phyloP scores from a whole-genome alignment of 2,888 invertebrate species.

The Thera britannica region DNA sequence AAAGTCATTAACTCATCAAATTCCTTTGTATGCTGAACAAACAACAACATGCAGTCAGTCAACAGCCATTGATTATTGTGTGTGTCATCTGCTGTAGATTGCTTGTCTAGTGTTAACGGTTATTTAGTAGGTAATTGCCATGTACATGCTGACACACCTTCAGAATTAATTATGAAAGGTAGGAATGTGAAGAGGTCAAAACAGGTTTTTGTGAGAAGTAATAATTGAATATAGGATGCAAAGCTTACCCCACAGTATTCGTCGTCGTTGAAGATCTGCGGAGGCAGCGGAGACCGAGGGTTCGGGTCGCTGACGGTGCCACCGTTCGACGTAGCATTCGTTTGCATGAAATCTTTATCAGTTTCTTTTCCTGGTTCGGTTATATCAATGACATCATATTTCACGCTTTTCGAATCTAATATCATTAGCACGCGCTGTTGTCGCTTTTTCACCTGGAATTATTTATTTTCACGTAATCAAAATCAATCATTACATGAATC shows the following conservation, averaged over 20 bases:
- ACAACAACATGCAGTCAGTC: conserved; percentile 35
- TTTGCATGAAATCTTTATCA: conserved; percentile 96
- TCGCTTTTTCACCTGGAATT: conserved; percentile 95
- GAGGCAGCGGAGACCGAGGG: conserved; percentile 93
- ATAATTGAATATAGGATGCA: not conserved
- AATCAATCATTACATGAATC: conserved; percentile 72
- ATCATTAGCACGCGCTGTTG: conserved; percentile 97
- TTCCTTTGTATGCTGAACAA: conserved; percentile 38
- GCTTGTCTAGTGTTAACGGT: not conserved
- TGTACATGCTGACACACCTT: not conserved
- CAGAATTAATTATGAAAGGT: not conserved
- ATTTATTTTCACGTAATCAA: conserved; percentile 68
- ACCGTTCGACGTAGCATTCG: conserved; percentile 90
- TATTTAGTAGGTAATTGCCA: not conserved
- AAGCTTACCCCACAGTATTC: conserved; percentile 94
- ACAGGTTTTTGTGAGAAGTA: conserved; percentile 8
- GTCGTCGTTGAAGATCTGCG: conserved; percentile 97
- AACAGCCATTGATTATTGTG: conserved; percentile 5
- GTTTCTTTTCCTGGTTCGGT: conserved; percentile 96
- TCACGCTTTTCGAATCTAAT: conserved; percentile 95
- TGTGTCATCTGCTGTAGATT: conserved; percentile 5
- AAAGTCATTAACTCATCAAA: conserved; percentile 39
- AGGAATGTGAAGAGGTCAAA: not conserved
- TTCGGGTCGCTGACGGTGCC: conserved; percentile 90
- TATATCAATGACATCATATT: conserved; percentile 96